Evolutionary conservation across 2,797 vertebrate genomes (phyloP).

Genomic region (Acanthurus tractus): DNA sequence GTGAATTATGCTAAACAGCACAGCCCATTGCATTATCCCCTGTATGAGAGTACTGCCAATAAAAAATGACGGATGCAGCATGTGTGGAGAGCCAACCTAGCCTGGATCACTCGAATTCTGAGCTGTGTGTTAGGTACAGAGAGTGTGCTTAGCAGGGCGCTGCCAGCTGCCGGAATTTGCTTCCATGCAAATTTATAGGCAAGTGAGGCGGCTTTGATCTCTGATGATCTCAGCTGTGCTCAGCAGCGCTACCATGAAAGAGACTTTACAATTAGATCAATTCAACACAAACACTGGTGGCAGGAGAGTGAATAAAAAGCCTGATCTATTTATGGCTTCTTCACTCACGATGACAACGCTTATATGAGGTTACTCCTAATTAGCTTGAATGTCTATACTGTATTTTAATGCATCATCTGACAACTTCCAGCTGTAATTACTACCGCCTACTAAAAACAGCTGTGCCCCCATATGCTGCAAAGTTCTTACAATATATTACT

Average conservation of each 20-base stretch:
- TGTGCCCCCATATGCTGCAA: constrained; percentile 12
- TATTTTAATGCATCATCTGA: constrained; percentile 43
- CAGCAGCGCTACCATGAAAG: constrained; percentile 55
- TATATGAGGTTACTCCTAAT: constrained; percentile 55
- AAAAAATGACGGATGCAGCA: constrained; percentile 14
- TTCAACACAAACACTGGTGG: constrained; percentile 61
- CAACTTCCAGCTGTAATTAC: constrained; percentile 56
- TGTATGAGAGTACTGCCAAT: constrained; percentile 5
- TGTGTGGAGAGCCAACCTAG: constrained; percentile 8
- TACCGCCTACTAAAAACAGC: constrained; percentile 31
- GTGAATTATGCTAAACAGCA: not conserved
- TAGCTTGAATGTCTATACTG: constrained; percentile 48
- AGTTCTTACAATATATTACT: constrained; percentile 33
- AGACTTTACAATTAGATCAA: constrained; percentile 75
- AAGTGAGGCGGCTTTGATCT: constrained; percentile 62
- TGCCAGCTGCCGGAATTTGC: constrained; percentile 18
- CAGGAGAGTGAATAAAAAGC: constrained; percentile 41
- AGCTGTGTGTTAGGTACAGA: constrained; percentile 20
- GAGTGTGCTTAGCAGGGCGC: constrained; percentile 2
- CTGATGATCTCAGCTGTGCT: constrained; percentile 37
- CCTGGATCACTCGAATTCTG: not conserved
- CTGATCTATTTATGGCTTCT: constrained; percentile 55
- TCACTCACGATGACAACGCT: constrained; percentile 40
- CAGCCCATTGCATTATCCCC: constrained; percentile 2
- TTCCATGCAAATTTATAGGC: constrained; percentile 45